Evolutionary conservation across 1,140 invertebrate species (phyloP), one percentile per base, ranked within the genome.

Genomic region (Bilobella aurantiaca): DNA sequence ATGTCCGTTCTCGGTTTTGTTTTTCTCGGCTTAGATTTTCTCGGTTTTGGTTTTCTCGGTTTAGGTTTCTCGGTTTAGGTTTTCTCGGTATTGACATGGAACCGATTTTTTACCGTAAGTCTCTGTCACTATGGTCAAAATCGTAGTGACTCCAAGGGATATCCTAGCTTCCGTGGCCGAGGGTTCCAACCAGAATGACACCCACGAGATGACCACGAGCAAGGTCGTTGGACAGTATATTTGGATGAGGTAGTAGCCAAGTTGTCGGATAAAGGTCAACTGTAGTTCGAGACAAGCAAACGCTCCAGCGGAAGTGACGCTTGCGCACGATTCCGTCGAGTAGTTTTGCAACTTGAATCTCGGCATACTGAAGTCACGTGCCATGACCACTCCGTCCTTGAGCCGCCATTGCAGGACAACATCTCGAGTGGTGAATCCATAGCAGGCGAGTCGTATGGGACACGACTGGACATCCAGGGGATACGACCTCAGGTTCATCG

Each of bases 121-220:
- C 75, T 79, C 82, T 59, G 82, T 83, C 21, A 82, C 81, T 79
- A 82, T 82, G 56, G 81, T 82, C 21, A 82, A 75, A 49, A 80
- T 73, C 28, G 81, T 82, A 78, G 83, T 82, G 14, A 83, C 81
- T 25, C 81, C 82, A 1, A 82, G 76, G 34, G 81, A 79, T 14
- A 83, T 81, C 58, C 81, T 72, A 34, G 81, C 81, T 8, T 82
- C 81, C 1, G 80, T 77, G 21, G 80, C 78, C 64, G 79, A 81
- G 64, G 79, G 76, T 73, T 83, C 81, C 46, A 82, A 74, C 81
- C 81, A 82, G 73, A 83, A 83, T 32, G 75, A 78, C 21, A 82
- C 80, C 82, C 82, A 82, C n/a, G 80, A 81, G 3, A 82, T 80
- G 63, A 83, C 80, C 65, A 82, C 81, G 64, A 82, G 69, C 81